These are phyloP conservation scores for Drosophila truncata DNA, from an alignment of 1,140 invertebrate genomes.

Conservation along the genomic window DNA sequence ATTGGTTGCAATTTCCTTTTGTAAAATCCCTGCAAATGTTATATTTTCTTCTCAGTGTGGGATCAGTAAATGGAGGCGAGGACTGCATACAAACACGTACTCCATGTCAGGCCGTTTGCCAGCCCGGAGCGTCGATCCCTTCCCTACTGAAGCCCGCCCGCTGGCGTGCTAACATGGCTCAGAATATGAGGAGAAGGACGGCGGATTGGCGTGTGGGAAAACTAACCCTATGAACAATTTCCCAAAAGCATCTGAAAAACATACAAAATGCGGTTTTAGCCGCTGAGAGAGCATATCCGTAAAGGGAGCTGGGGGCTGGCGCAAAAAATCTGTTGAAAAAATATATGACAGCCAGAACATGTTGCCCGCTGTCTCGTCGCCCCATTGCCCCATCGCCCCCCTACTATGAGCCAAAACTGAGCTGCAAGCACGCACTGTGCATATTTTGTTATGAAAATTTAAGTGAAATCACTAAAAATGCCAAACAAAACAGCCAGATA, in stretches of 20 bases:
- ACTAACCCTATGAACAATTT: constrained; percentile 80
- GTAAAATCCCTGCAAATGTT: rapidly evolving
- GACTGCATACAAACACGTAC: constrained; percentile 71
- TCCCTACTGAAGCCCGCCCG: constrained; percentile 2
- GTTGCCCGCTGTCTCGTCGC: constrained; percentile 9
- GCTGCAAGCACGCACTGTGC: constrained; percentile 75
- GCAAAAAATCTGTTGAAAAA: constrained; percentile 73
- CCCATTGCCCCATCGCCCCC: neutral
- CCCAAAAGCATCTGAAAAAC: constrained; percentile 75
- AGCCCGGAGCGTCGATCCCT: constrained; percentile 21
- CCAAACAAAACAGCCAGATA: constrained; percentile 77
- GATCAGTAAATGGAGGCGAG: constrained; percentile 38
- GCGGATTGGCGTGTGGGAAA: constrained; percentile 37
- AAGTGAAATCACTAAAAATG: constrained; percentile 83
- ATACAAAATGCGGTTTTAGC: constrained; percentile 80
- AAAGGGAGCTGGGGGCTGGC: constrained; percentile 8
- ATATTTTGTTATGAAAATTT: constrained; percentile 84
- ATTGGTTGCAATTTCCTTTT: neutral
- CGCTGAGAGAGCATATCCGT: constrained; percentile 63
- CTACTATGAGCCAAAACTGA: constrained; percentile 56
- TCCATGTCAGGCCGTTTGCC: constrained; percentile 67
- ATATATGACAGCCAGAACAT: constrained; percentile 77
- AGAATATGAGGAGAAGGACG: constrained; percentile 12
- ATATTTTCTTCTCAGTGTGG: constrained; percentile 13
- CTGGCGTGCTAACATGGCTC: constrained; percentile 39